Conservation (phyloP, 2,797 vertebrate genomes). For the Poeciliopsis paucimaculata region DNA sequence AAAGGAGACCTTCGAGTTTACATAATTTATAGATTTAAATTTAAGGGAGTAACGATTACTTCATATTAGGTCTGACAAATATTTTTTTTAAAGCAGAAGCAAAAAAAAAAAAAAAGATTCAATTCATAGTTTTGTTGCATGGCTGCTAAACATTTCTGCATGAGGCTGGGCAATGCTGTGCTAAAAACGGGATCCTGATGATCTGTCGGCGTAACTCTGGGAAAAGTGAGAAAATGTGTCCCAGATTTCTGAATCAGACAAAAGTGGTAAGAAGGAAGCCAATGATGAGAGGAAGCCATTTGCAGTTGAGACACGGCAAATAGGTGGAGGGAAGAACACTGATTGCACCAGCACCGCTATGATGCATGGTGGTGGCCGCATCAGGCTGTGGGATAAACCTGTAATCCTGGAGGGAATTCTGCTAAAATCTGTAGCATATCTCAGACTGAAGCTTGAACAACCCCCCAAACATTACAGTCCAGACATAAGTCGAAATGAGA, state of each 20-base stretch:
- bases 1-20: not conserved
- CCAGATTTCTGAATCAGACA: constrained; percentile 22
- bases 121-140: not conserved
- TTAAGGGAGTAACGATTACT: not conserved
- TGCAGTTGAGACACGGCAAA: not conserved
- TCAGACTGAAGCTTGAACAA: not conserved
- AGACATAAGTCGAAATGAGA: not conserved
- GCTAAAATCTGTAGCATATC: not conserved
- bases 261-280: not conserved
- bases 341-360: not conserved
- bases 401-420: not conserved
- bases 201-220: constrained; percentile 1
- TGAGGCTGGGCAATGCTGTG: constrained; percentile 7
- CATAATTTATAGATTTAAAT: not conserved
- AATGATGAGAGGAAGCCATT: not conserved
- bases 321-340: not conserved
- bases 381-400: not conserved
- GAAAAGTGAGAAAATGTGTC: constrained; percentile 3
- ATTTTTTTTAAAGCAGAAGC: not conserved
- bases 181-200: constrained; percentile 11
- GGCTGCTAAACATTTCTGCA: constrained; percentile 25
- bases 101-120: not conserved
- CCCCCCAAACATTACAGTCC: not conserved
- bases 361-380: not conserved
- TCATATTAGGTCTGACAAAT: not conserved